These are phyloP conservation scores for Orestias chungarensis DNA, from an alignment of 2,797 vertebrate genomes.

Conservation along the genomic window DNA sequence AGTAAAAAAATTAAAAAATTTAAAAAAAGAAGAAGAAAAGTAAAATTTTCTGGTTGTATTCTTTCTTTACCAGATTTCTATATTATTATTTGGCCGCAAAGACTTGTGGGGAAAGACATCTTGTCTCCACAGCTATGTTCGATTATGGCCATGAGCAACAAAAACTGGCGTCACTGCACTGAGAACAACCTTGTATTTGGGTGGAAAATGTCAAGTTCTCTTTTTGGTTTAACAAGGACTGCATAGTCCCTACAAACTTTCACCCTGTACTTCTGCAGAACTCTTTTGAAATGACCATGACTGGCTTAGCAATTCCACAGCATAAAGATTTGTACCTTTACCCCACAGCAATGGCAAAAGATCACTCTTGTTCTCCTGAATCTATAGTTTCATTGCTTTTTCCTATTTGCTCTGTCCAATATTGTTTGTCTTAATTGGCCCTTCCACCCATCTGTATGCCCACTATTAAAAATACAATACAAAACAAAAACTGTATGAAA, in stretches of 20 bases:
- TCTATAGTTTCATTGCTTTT: neutral
- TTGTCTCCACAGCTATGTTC: neutral
- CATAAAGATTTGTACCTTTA: neutral
- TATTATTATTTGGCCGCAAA: no score
- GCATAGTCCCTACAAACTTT: neutral
- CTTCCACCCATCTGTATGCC: constrained; percentile 32
- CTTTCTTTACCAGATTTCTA: neutral
- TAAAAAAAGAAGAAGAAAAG: no score
- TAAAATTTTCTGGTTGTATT: neutral
- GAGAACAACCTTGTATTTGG: neutral
- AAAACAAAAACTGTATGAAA: constrained; percentile 67
- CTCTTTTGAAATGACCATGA: neutral
- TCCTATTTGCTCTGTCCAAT: neutral
- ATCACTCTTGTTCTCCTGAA: neutral
- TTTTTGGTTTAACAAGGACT: neutral
- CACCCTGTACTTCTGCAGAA: neutral
- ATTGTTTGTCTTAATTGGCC: constrained; percentile 20
- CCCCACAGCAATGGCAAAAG: neutral
- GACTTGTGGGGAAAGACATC: no score
- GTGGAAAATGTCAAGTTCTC: neutral
- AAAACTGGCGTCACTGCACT: neutral
- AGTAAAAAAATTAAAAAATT: neutral
- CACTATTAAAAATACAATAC: constrained; percentile 66
- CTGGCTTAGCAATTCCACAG: neutral
- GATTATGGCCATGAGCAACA: neutral